Percentiles rank a stretch among this genome's conserved stretches.
phyloP scores from a whole-genome alignment of 2,888 invertebrate species.

The Cactoblastis cactorum region DNA sequence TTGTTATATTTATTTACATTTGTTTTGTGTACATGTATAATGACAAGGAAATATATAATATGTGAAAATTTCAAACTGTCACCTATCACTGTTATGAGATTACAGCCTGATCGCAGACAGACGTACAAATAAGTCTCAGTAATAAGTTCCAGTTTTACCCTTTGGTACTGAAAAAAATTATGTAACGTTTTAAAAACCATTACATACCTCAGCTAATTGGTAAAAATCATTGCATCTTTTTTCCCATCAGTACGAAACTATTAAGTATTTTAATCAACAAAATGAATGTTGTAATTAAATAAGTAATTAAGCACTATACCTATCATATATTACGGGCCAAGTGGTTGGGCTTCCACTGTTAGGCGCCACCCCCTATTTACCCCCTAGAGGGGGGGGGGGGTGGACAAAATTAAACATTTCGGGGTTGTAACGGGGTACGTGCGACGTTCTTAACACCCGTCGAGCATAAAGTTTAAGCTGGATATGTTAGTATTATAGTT shows the following conservation, averaged over 20 bases:
- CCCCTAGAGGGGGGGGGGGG: slow-evolving; percentile 38
- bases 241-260: slow-evolving; percentile 44
- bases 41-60: too few relatives aligned
- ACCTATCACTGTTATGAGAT: too few relatives aligned
- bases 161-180: too few relatives aligned
- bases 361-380: slow-evolving; percentile 33
- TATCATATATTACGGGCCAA: slow-evolving; percentile 69
- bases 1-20: too few relatives aligned
- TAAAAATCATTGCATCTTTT: slow-evolving; percentile 17
- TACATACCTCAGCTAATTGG: background rate
- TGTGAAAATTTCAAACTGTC: too few relatives aligned
- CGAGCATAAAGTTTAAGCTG: slow-evolving; percentile 30
- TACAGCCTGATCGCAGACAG: too few relatives aligned
- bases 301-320: slow-evolving; percentile 74
- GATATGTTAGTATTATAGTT: slow-evolving; percentile 27
- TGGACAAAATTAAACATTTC: slow-evolving; percentile 76
- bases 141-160: too few relatives aligned
- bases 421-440: slow-evolving; percentile 69
- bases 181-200: background rate
- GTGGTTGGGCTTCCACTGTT: slow-evolving; percentile 42
- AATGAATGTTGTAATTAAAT: slow-evolving; percentile 76
- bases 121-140: too few relatives aligned
- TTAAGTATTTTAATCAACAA: slow-evolving; percentile 74
- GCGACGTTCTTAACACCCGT: slow-evolving; percentile 51
- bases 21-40: too few relatives aligned